Base-by-base conservation (phyloP, 2,888 invertebrate genomes). In the Lepidocyrtoides sp. region DNA sequence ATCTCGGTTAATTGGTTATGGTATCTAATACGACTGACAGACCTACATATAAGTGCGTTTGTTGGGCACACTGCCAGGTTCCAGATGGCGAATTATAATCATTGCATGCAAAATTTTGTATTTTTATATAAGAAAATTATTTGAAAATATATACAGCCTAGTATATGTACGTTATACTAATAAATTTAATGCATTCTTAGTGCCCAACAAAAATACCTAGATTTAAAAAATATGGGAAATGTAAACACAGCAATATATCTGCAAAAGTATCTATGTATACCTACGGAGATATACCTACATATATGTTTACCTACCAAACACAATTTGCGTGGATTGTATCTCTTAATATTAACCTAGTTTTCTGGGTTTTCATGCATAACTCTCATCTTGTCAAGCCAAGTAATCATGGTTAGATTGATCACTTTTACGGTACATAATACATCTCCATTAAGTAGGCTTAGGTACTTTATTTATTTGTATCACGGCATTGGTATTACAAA, bases 1-100 rank as follows among this genome's bases (percentile, higher is more conserved):
- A 89, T 72, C 26, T 83, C 72, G 89, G 89, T 83, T 89, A 89
- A 89, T 89, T 89, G 83, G 89, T 17, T 82, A 81, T 89, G 54
- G 26, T 54, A 44, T 23, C n/a, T 82, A 57, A 57, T 54, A 63
- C 29, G 14, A 57, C 32, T 1, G 63, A 17, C 54, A 54, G 69
- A 69, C 79, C 48, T 72, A 75, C 48, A 75, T 82, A 82, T 75
- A 10, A 17, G 82, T 69, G 81, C 57, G 32, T 84, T 77, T 89
- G 57, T 48, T 60, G 79, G 85, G 90, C 84, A 75, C 2, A 20
- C 23, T 85, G 85, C 84, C 81, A 91, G 90, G 66, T 72, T 85
- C 81, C 85, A 84, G 79, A 79, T 79, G 79, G 79, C 8, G 32
- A 32, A 79, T 54, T 44, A 75, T 36, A 26, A 26, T 63, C 41